Evolutionary conservation across 2,888 invertebrate genomes (phyloP).

Genomic region (Pseudococcus longispinus): DNA sequence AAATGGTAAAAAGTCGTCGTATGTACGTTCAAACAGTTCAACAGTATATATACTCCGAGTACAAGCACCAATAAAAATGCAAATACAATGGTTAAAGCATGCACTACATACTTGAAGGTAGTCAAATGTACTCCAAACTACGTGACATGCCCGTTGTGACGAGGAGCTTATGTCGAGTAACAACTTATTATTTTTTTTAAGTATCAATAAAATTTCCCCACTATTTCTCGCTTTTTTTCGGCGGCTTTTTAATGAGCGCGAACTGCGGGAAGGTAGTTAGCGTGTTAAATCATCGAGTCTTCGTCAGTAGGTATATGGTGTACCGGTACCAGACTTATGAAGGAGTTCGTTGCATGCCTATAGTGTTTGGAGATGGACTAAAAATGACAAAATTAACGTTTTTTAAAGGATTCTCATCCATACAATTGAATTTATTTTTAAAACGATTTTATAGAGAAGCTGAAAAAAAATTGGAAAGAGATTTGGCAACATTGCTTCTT

Average conservation of each 20-base stretch:
- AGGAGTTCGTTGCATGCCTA: conserved; percentile 17
- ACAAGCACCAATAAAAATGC: conserved; percentile 33
- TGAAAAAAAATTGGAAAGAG: background rate
- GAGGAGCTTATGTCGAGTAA: background rate
- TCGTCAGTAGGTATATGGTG: background rate
- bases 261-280: background rate
- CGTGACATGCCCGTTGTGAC: conserved; percentile 10
- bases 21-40: conserved; percentile 1
- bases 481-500: background rate
- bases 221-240: conserved; percentile 4
- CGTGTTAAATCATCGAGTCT: background rate
- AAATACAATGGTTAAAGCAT: conserved; percentile 38
- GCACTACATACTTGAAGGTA: conserved; percentile 31
- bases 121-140: conserved; percentile 26
- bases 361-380: background rate
- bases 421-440: background rate
- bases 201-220: background rate
- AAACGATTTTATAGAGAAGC: background rate
- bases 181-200: background rate
- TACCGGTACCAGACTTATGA: background rate
- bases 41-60: conserved; percentile 21
- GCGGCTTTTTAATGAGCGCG: background rate
- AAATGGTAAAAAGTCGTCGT: conserved; percentile 6
- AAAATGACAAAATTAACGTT: conserved; percentile 10
- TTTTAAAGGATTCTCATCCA: background rate